Base-by-base conservation (phyloP, 2,113 vertebrate genomes). In the Prinia subflava region DNA sequence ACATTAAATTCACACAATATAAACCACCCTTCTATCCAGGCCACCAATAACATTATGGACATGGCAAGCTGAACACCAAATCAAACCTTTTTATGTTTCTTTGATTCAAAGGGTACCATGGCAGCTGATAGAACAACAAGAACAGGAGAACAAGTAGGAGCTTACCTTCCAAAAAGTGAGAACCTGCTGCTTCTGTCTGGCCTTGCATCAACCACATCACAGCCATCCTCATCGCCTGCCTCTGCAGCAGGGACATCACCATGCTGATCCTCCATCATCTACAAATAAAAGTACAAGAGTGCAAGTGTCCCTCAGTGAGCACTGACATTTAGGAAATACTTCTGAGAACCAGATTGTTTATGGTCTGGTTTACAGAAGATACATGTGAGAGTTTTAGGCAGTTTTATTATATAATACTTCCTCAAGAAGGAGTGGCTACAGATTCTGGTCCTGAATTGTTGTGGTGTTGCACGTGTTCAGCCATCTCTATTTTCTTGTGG, bases 121-220 rank as follows among this genome's bases (percentile, higher is more conserved):
- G 63, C 30, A 94, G 33, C 13, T 50, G 18, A 79, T 31, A 67
- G 2, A 88, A 71, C 11, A 74, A 10, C 0, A 78, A 67, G 6
- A 69, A 55, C 4, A 31, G 31, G 33, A 62, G 31, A 18, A 63
- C 15, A 74, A 49, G 19, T 17, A 73, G n/a, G 11, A 86, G 90
- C 85, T 97, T 92, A 98, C 99, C 53, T 83, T 30, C 49, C 52
- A 95, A 98, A 98, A 12, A 99, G 57, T 8, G 97, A 87, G n/a
- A 98, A 97, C 80, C 98, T 98, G 25, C 97, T 97, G 39, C 87
- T 98, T 95, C 99, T 98, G 76, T 99, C 98, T 44, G 99, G 99
- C 85, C 91, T 99, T 67, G 99, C 98, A 87, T 98, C 97, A 33
- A 68, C 23, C 4, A 3, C 1, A 44, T 98, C 97, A 44, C 0